Evolutionary conservation across 2,888 invertebrate genomes (phyloP).

Genomic region (Lochmaea capreae): DNA sequence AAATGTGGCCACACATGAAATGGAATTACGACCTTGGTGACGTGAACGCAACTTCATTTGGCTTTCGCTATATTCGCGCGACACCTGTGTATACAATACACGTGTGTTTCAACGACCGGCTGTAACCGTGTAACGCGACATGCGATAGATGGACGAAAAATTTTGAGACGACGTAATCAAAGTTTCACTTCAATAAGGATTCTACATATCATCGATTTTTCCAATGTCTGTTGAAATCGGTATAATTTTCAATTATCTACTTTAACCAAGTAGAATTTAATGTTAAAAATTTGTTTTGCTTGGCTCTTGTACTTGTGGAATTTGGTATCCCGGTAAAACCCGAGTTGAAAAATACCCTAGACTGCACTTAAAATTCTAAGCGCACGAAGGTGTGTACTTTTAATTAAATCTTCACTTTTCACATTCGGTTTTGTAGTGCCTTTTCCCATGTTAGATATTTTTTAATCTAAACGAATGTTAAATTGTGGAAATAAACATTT

Average conservation of each 20-base stretch:
- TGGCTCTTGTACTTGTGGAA: constrained; percentile 5
- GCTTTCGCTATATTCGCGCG: too few relatives aligned
- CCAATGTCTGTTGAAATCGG: background rate
- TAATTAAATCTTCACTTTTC: constrained; percentile 33
- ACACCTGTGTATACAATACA: too few relatives aligned
- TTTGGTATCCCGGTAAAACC: constrained; percentile 13
- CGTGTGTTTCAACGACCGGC: too few relatives aligned
- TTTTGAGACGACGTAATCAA: too few relatives aligned
- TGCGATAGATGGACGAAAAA: too few relatives aligned
- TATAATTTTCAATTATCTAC: background rate
- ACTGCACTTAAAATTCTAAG: constrained; percentile 24
- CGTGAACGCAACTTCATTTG: too few relatives aligned
- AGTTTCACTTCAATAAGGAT: too few relatives aligned
- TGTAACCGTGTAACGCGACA: too few relatives aligned
- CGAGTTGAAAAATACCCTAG: constrained; percentile 21
- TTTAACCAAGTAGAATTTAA: background rate
- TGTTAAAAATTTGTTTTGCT: background rate
- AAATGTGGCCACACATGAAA: too few relatives aligned
- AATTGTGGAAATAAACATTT: constrained; percentile 10
- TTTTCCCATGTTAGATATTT: constrained; percentile 9
- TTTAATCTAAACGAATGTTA: background rate
- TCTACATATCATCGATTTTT: background rate
- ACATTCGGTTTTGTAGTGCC: constrained; percentile 13
- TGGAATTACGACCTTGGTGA: too few relatives aligned
- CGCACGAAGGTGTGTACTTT: constrained; percentile 27